Evolutionary conservation across 2,113 vertebrate species (phyloP).

Genomic region (Crotophaga sulcirostris): DNA sequence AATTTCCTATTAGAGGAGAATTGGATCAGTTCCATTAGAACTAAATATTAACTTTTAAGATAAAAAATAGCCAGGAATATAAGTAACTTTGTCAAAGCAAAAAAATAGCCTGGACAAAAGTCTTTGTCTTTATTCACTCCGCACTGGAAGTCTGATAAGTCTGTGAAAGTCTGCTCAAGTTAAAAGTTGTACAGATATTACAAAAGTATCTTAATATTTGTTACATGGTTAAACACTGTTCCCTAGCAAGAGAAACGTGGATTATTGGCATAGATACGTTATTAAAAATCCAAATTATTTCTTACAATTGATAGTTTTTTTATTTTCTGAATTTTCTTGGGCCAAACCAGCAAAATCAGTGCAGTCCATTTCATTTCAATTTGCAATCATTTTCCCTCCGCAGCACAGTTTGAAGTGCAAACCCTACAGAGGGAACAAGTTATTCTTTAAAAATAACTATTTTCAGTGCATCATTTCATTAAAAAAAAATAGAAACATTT

Average conservation of each 20-base stretch:
- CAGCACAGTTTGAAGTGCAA: background rate
- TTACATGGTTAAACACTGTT: background rate
- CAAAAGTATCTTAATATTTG: background rate
- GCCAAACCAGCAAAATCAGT: background rate
- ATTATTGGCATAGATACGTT: background rate
- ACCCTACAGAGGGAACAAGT: background rate
- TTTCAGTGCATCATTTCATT: background rate
- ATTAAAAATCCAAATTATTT: conserved; percentile 17
- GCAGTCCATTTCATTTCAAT: conserved; percentile 7
- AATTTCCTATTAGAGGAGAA: conserved; percentile 55
- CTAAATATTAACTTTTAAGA: conserved; percentile 70
- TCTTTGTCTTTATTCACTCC: background rate
- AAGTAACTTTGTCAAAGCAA: background rate
- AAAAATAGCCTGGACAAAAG: conserved; percentile 11
- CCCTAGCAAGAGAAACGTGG: background rate
- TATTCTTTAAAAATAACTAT: background rate
- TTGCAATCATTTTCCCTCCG: background rate
- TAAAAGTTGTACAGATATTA: background rate
- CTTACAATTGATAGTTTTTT: background rate
- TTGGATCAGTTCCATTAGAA: conserved; percentile 49
- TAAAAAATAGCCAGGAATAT: conserved; percentile 66
- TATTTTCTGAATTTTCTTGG: conserved; percentile 28
- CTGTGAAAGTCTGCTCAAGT: background rate
- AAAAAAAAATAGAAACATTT: background rate
- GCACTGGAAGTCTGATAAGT: background rate